Percentiles rank a stretch among this genome's conserved stretches.
These are phyloP conservation scores for Gila orcuttii DNA, from an alignment of 2,113 vertebrate species.

Conservation along the genomic window DNA sequence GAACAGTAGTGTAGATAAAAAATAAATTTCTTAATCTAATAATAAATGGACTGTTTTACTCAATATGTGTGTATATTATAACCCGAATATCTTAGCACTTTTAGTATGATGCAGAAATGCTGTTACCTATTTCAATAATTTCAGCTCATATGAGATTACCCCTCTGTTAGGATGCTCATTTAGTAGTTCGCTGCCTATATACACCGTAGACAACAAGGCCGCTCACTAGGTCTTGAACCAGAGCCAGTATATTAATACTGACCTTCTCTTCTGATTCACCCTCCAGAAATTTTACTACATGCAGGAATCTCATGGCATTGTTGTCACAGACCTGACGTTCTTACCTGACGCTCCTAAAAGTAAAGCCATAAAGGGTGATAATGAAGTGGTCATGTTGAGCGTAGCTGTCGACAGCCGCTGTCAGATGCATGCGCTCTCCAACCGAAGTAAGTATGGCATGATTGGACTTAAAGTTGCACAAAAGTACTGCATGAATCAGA, in stretches of 20 bases:
- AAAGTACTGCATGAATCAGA: too few species aligned
- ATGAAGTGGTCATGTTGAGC: slow-evolving; percentile 88
- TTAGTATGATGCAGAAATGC: background rate
- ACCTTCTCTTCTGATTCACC: slow-evolving; percentile 18
- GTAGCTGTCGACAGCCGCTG: slow-evolving; percentile 95
- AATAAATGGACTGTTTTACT: background rate
- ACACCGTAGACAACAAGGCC: background rate
- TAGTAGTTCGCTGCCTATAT: background rate
- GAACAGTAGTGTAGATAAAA: background rate
- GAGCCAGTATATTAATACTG: background rate
- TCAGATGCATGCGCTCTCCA: slow-evolving; percentile 84
- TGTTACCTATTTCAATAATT: background rate
- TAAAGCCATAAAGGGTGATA: slow-evolving; percentile 77
- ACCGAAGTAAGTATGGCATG: slow-evolving; percentile 79
- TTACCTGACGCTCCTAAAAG: slow-evolving; percentile 79
- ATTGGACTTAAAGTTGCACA: background rate
- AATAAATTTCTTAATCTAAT: background rate
- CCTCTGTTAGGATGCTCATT: background rate
- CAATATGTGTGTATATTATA: background rate
- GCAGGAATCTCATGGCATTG: slow-evolving; percentile 91
- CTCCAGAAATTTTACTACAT: slow-evolving; percentile 89
- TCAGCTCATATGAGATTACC: background rate
- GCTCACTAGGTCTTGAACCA: background rate
- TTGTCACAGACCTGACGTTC: slow-evolving; percentile 92
- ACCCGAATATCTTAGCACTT: background rate